These are phyloP conservation scores for Cettia cetti DNA, from an alignment of 2,113 vertebrate species.

Conservation along the genomic window DNA sequence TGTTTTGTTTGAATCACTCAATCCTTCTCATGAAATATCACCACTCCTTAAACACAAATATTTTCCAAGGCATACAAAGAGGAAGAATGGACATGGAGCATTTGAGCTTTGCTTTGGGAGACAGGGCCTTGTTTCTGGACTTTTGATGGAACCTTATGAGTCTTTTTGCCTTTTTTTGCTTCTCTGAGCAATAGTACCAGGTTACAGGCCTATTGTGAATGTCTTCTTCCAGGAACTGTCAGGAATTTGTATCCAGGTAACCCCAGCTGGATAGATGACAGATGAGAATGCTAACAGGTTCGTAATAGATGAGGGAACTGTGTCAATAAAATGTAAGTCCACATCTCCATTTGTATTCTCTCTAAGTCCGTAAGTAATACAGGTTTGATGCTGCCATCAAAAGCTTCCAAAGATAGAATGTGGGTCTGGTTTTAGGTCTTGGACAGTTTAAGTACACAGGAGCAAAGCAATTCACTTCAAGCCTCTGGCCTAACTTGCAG, in stretches of 20 bases:
- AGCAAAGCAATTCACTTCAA: not conserved
- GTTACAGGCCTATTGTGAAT: not conserved
- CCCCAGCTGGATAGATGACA: not conserved
- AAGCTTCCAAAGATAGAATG: not conserved
- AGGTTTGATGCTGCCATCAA: not conserved
- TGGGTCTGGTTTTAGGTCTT: not conserved
- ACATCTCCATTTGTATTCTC: not conserved
- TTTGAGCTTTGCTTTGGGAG: not conserved
- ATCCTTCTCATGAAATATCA: not conserved
- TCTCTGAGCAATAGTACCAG: not conserved
- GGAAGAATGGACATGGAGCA: not conserved
- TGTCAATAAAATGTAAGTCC: not conserved
- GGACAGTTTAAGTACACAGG: not conserved
- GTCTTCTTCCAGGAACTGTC: not conserved
- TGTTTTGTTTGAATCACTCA: not conserved
- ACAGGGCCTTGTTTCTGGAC: not conserved
- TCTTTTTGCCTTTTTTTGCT: not conserved
- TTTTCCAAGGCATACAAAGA: not conserved
- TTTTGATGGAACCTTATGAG: not conserved
- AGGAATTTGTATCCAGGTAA: not conserved
- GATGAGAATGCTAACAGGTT: not conserved
- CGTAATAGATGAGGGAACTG: not conserved
- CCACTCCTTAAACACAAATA: conserved; percentile 51
- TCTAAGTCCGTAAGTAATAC: fast-evolving
- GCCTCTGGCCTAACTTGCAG: not conserved